phyloP scores from a whole-genome alignment of 2,113 vertebrate species.

The Upupa epops region DNA sequence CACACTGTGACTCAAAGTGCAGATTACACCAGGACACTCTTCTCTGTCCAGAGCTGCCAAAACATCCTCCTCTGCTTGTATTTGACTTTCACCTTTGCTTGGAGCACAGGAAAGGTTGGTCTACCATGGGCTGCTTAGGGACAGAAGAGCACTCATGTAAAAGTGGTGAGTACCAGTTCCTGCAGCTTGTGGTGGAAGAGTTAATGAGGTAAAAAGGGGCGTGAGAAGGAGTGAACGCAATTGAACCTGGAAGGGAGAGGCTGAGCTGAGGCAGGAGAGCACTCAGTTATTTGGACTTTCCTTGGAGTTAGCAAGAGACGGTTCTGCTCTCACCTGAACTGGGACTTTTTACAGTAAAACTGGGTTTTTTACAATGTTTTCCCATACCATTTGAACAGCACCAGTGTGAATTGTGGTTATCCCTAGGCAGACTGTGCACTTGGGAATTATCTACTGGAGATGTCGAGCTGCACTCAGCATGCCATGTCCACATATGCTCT shows the following conservation, averaged over 20 bases:
- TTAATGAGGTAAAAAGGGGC: neutral
- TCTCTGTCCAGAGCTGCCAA: neutral
- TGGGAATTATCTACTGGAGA: neutral
- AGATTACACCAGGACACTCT: neutral
- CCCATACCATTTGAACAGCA: neutral
- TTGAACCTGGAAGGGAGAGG: neutral
- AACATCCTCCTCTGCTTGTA: neutral
- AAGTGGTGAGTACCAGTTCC: neutral
- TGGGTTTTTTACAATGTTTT: neutral
- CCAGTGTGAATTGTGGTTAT: neutral
- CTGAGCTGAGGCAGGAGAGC: neutral
- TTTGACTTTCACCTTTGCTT: neutral
- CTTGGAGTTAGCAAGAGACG: neutral
- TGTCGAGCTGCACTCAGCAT: neutral
- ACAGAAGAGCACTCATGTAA: neutral
- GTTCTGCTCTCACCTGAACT: neutral
- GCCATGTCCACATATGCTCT: neutral
- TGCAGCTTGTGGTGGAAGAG: neutral
- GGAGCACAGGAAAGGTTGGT: neutral
- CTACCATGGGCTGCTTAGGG: neutral
- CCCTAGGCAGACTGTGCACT: neutral
- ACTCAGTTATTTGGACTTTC: neutral
- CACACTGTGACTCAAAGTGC: neutral
- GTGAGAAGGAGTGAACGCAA: neutral
- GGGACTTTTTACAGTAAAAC: too few relatives aligned